Percentiles rank a stretch among this genome's conserved stretches.
Conservation (phyloP, 2,113 vertebrate species). For the Cinclus cinclus region DNA sequence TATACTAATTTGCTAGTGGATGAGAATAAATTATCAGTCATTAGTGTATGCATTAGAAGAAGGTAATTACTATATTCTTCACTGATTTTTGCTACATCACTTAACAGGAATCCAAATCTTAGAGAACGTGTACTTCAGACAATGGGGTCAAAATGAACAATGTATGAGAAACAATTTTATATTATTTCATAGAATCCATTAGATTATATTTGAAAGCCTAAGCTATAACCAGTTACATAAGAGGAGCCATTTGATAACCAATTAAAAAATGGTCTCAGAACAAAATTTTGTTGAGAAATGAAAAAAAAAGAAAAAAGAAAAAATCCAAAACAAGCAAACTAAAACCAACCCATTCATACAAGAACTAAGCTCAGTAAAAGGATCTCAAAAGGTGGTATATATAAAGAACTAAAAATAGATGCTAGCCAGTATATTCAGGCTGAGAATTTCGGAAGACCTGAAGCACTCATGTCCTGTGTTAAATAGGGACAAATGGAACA, state of each 20-base stretch:
- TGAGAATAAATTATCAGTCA: constrained; percentile 9
- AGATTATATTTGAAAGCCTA: not conserved
- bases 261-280: not conserved
- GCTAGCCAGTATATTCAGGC: not conserved
- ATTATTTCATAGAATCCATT: not conserved
- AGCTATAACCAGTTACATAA: not conserved
- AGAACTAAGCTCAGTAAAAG: not conserved
- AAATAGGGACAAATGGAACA: not conserved
- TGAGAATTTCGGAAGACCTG: not conserved
- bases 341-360: not conserved
- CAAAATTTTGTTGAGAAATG: not conserved
- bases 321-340: too few species aligned
- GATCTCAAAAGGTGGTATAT: not conserved
- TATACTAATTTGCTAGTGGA: not conserved
- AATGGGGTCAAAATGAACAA: not conserved
- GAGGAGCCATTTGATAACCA: not conserved
- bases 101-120: not conserved
- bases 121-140: not conserved
- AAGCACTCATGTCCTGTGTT: not conserved
- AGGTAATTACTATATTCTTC: constrained; percentile 31
- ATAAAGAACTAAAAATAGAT: not conserved
- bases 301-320: not conserved
- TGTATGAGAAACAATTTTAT: not conserved
- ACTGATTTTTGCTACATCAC: not conserved
- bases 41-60: constrained; percentile 28